Base-by-base conservation (phyloP, 2,888 invertebrate genomes). In the Xestia rhomboidea region DNA sequence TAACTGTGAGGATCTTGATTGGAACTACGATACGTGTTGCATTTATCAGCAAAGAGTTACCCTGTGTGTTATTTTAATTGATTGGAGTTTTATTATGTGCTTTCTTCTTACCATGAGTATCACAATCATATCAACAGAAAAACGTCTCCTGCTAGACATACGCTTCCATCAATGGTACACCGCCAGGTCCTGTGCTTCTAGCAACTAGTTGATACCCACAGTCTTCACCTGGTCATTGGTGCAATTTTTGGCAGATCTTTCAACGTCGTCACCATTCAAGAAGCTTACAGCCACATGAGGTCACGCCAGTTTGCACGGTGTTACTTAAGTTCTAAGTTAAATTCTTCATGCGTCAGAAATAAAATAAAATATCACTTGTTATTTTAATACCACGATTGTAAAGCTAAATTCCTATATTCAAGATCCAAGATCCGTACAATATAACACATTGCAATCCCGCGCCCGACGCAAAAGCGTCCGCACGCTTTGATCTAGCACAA, bases 401-500 rank as follows among this genome's bases (percentile, higher is more conserved):
- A 60, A 60, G 3, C 30, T 30, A 18, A 24, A 27, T 27, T 51
- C 11, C 1, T 34, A 54, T 34, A 70, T 11, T 5, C 3, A 2
- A n/a, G n/a, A n/a, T n/a, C 49, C 34, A 84, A 83, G 73, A 83
- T 57, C 49, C 72, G 84, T 75, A 84, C 74, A 74, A 87, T 84
- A 68, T 69, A 82, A 84, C 77, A 84, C 77, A 87, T 76, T 64
- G 68, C 77, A 81, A 79, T 63, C 60, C 44, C 71, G 70, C 60
- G 66, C 30, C 18, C 73, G 38, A 62, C 73, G 64, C 62, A 76
- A 82, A 85, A 84, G 72, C 78, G 46, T 73, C 68, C 73, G 69
- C 74, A 86, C 87, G 90, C 92, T 94, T 92, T 93, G 92, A 93
- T 93, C 92, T 89, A 89, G 87, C 77, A 91, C 88, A 90, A 89